These are phyloP conservation scores for Asarcornis scutulata DNA, from an alignment of 2,113 vertebrate species.

Conservation along the genomic window DNA sequence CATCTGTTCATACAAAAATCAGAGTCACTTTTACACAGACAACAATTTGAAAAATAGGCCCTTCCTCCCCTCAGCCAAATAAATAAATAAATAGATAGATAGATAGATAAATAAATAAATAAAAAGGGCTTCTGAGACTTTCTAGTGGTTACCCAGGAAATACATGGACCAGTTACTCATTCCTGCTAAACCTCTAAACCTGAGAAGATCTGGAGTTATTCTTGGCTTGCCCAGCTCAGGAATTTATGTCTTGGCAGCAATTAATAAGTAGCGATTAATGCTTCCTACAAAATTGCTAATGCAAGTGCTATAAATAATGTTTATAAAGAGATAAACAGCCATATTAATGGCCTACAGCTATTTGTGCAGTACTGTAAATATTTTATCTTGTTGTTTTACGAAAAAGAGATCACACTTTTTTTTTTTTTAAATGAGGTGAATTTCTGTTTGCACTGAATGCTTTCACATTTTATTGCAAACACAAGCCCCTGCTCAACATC, in stretches of 20 bases:
- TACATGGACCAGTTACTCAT: neutral
- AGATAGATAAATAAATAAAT: accelerated
- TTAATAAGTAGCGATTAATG: conserved; percentile 71
- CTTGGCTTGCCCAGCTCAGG: conserved; percentile 39
- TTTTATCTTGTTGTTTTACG: conserved; percentile 73
- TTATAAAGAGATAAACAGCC: conserved; percentile 74
- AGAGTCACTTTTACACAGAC: neutral
- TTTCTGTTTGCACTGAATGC: conserved; percentile 53
- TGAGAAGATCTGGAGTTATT: conserved; percentile 21
- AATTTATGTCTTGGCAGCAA: conserved; percentile 64
- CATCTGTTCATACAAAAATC: neutral
- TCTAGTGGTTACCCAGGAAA: neutral
- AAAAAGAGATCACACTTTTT: conserved; percentile 60
- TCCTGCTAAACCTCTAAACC: neutral
- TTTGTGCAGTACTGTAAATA: conserved; percentile 74
- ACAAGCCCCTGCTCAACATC: conserved; percentile 66
- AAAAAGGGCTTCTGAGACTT: neutral
- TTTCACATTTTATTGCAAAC: conserved; percentile 60
- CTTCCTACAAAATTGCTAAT: conserved; percentile 55
- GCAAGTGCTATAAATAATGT: conserved; percentile 66
- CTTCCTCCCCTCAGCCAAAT: neutral
- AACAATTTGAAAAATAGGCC: neutral
- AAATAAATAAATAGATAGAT: neutral
- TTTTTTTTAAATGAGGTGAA: conserved; percentile 41
- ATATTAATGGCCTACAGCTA: conserved; percentile 54